A percentile compares a stretch with the other conserved stretches of the same genome.
These are phyloP conservation scores for Zaprionus ghesquierei DNA, from an alignment of 1,140 invertebrate genomes.

Conservation along the genomic window DNA sequence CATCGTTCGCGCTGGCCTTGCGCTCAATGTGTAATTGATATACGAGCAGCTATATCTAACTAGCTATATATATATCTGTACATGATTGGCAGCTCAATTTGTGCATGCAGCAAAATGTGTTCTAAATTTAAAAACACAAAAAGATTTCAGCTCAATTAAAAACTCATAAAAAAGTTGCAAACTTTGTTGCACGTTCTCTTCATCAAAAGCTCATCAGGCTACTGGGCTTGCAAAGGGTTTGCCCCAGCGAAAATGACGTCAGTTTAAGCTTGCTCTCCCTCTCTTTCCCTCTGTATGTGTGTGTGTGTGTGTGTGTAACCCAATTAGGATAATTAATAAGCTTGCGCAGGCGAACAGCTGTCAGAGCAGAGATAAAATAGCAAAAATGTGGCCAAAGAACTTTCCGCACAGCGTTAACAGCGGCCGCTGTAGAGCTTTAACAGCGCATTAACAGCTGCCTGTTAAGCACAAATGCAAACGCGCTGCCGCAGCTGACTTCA, in stretches of 20 bases:
- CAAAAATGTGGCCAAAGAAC: background rate
- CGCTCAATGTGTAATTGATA: slow-evolving; percentile 71
- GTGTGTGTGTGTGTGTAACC: background rate
- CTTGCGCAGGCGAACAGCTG: slow-evolving; percentile 28
- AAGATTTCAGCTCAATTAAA: background rate
- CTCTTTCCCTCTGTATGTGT: background rate
- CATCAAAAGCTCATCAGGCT: slow-evolving; percentile 48
- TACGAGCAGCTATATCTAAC: slow-evolving; percentile 21
- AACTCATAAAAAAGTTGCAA: background rate
- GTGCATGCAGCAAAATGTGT: background rate
- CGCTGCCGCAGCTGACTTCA: slow-evolving; percentile 36
- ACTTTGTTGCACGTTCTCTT: slow-evolving; percentile 24
- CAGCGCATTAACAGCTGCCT: slow-evolving; percentile 14
- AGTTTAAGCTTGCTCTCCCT: slow-evolving; percentile 12
- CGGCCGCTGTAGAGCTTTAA: slow-evolving; percentile 29
- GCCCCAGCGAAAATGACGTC: slow-evolving; percentile 29
- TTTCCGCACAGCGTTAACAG: slow-evolving; percentile 32
- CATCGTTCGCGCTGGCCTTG: slow-evolving; percentile 50
- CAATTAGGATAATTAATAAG: slow-evolving; percentile 46
- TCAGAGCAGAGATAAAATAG: slow-evolving; percentile 25
- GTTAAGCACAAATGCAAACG: slow-evolving; percentile 33
- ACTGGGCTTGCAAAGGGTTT: slow-evolving; percentile 22
- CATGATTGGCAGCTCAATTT: background rate
- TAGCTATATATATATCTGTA: slow-evolving; percentile 5
- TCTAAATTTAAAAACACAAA: too few relatives aligned